phyloP scores from a whole-genome alignment of 2,113 vertebrate species.

The Osmerus mordax region DNA sequence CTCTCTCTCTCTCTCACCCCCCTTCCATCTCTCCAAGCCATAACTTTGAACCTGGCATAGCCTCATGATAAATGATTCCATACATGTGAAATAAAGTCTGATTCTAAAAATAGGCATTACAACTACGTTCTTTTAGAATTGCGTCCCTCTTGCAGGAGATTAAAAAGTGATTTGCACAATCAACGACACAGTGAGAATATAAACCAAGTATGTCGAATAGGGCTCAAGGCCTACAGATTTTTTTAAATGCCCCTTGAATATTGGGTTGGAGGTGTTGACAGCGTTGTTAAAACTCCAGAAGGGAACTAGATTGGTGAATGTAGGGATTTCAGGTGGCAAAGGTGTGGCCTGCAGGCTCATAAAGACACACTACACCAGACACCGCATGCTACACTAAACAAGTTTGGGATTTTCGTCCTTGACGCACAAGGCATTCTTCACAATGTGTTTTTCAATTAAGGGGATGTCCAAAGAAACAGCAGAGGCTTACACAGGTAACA shows the following conservation, averaged over 20 bases:
- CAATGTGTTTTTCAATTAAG: too few species aligned
- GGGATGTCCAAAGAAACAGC: too few species aligned
- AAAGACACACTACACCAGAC: too few species aligned
- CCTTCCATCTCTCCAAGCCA: slow-evolving; percentile 34
- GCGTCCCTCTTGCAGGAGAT: slow-evolving; percentile 46
- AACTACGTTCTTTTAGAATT: slow-evolving; percentile 54
- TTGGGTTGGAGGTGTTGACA: slow-evolving; percentile 55
- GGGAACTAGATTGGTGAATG: slow-evolving; percentile 27
- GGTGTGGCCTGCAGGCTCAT: slow-evolving; percentile 17
- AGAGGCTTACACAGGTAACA: too few species aligned
- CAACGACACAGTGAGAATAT: slow-evolving; percentile 60
- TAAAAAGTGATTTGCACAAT: slow-evolving; percentile 58
- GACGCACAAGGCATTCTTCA: too few species aligned
- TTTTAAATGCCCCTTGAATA: background rate
- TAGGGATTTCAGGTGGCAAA: slow-evolving; percentile 52
- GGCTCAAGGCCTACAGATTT: slow-evolving; percentile 22
- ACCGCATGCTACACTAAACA: too few species aligned
- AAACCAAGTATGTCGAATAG: slow-evolving; percentile 56
- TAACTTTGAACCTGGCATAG: slow-evolving; percentile 52
- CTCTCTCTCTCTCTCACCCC: slow-evolving; percentile 32
- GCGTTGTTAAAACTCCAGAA: slow-evolving; percentile 47
- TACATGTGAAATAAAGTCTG: slow-evolving; percentile 62
- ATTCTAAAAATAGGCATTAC: slow-evolving; percentile 55
- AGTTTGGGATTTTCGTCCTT: too few species aligned
- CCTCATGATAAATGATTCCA: slow-evolving; percentile 68